Percentiles rank a stretch among this genome's conserved stretches.
Evolutionary conservation across 1,140 invertebrate species (phyloP).

Genomic region (Cotesia typhae): DNA sequence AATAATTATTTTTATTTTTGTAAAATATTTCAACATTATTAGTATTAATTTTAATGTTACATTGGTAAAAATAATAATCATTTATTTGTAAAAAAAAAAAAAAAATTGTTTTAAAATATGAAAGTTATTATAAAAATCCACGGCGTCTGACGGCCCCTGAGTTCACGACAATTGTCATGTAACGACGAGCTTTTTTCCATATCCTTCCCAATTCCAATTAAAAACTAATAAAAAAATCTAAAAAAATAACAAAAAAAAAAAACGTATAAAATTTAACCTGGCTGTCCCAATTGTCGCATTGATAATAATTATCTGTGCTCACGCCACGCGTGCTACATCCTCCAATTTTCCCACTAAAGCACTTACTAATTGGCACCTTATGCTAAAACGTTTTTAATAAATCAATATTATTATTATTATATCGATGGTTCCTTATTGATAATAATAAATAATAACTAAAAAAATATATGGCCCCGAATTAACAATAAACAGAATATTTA

Average conservation of each 20-base stretch:
- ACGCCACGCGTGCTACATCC: slow-evolving; percentile 54
- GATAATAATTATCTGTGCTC: slow-evolving; percentile 55
- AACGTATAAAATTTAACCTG: neutral
- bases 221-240: no score
- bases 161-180: slow-evolving; percentile 31
- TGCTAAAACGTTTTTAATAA: slow-evolving; percentile 42
- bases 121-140: neutral
- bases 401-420: slow-evolving; percentile 56
- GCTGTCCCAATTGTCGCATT: slow-evolving; percentile 40
- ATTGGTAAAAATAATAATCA: no score
- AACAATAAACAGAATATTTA: slow-evolving; percentile 50
- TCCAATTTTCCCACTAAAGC: slow-evolving; percentile 51
- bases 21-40: no score
- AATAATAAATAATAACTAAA: slow-evolving; percentile 42
- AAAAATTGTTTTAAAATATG: neutral
- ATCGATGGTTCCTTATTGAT: slow-evolving; percentile 63
- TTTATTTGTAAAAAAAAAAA: no score
- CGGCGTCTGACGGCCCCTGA: slow-evolving; percentile 11
- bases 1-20: no score
- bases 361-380: slow-evolving; percentile 57
- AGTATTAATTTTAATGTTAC: no score
- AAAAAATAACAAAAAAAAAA: no score
- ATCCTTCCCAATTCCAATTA: slow-evolving; percentile 16
- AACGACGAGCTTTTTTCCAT: slow-evolving; percentile 26
- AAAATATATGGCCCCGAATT: slow-evolving; percentile 52